Evolutionary conservation across 1,140 invertebrate species (phyloP), one percentile per base, ranked within the genome.

Genomic region (Aphidius ervi): DNA sequence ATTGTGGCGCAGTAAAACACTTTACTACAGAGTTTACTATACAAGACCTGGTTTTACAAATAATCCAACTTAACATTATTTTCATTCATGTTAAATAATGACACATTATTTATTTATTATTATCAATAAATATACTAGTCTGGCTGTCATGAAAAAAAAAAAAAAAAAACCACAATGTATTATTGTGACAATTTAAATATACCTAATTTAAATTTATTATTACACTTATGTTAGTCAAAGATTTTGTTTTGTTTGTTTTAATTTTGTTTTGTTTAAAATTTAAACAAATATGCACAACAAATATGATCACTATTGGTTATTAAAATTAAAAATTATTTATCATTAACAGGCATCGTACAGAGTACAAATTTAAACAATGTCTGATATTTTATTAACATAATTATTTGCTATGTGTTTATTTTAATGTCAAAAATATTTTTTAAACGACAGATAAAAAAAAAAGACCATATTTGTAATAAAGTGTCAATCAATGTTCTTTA

Each of bases 11-110:
- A 97, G 94, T 67, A 99, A 99, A 88, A 98, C 94, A 9, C 84
- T 99, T 39, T 99, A 99, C 77, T 99, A 99, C 80, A 85, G 97
- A 79, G 95, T 99, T 47, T 99, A 97, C 76, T 99, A 99, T 71
- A 97, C 95, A 55, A 87, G 87, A 56, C 74, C 73, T 6, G 70
- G 64, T 45, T 68, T 61, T 54, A 72, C 60, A 65, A 73, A 69
- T 66, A 73, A 71, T 60, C 70, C 59, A 10, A 43, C 54, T 50
- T 61, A 61, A 61, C 46, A 16, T 16, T 16, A 16, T 16, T 31
- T 9, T 50, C 37, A 50, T 31, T 23, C 9, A 6, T 31, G 37
- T 23, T 50, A 23, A 50, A 16, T 16, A 16, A 16, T 16, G 16
- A 16, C 16, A 16, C 16, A 16, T 16, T 16, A 16, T 16, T 16